Evolutionary conservation across 2,888 invertebrate genomes (phyloP), one percentile per base, ranked within the genome.

Genomic region (Stenurella melanura): DNA sequence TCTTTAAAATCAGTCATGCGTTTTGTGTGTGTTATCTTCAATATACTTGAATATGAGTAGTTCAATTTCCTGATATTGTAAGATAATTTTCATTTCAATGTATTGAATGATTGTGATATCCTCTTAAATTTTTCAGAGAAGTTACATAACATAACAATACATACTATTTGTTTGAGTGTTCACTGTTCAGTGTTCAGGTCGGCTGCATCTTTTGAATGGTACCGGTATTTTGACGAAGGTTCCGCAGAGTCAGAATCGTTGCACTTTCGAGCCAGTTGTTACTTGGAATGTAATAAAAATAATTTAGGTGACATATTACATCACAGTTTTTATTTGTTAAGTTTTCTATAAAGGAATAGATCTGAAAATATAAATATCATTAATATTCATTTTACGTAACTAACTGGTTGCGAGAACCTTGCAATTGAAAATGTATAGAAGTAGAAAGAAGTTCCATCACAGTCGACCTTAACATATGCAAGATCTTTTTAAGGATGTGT

Each of bases 391-490:
- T 19, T 57, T 58, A 34, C 38, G 17, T 19, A 69, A 69, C 34
- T 17, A 21, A 56, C 58, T 38, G 57, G 57, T 69, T 69, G 34
- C 54, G 54, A 54, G 30, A 69, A 18, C 58, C 69, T 69, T 57
- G 58, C 69, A 18, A 30, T 12, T 56, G 26, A 56, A 69, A 38
- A 58, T 19, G 6, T 18, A 30, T 58, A 69, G 34, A 57, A 56
- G 57, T 57, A 34, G 68, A 30, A 26, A 56, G 42, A 54, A 57
- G 15, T 67, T 42, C 17, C 26, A 58, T 30, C 18, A 12, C 38
- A 17, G 11, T 34, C 34, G 57, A 69, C 69, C 69, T 69, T 69
- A 69, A 58, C 69, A 58, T 58, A 42, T 64, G 12, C 61, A 10
- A 19, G 34, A 30, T 30, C 4, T 50, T 42, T 54, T 19, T 54